Percentiles rank a stretch among this genome's conserved stretches.
Evolutionary conservation across 92 coral and sea anemone species (phyloP).

Genomic region (Epizoanthus stellaris): DNA sequence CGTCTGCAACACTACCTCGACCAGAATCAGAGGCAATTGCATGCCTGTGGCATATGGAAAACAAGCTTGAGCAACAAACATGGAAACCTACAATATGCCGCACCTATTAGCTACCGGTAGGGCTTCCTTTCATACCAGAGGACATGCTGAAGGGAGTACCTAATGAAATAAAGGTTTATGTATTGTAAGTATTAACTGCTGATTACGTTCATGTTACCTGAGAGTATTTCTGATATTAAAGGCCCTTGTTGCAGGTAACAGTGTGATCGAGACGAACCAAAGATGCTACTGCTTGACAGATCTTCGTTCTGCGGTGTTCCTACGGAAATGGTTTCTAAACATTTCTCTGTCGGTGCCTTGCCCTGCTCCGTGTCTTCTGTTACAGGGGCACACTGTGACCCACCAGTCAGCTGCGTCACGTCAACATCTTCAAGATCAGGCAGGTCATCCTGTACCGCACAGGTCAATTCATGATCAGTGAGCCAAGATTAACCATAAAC

Average conservation of each 20-base stretch:
- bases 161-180: too few species aligned
- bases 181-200: too few species aligned
- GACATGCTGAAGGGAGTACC: too few species aligned
- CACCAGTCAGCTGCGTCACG: conserved; percentile 71
- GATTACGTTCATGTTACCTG: not conserved
- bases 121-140: too few species aligned
- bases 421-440: conserved; percentile 97
- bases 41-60: too few species aligned
- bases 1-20: too few species aligned
- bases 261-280: conserved; percentile 22
- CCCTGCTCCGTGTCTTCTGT: not conserved
- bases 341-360: not conserved
- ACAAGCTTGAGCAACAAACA: too few species aligned
- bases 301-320: not conserved
- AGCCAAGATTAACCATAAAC: too few species aligned
- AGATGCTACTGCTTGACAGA: conserved; percentile 4
- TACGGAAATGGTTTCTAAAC: conserved; percentile 15
- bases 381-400: conserved; percentile 34
- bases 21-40: too few species aligned
- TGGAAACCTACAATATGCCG: too few species aligned
- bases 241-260: not conserved
- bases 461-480: not conserved
- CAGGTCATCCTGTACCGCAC: conserved; percentile 51
- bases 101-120: too few species aligned
- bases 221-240: conserved; percentile 36